Evolutionary conservation across 2,888 invertebrate genomes (phyloP).

Genomic region (Mythimna pallens): DNA sequence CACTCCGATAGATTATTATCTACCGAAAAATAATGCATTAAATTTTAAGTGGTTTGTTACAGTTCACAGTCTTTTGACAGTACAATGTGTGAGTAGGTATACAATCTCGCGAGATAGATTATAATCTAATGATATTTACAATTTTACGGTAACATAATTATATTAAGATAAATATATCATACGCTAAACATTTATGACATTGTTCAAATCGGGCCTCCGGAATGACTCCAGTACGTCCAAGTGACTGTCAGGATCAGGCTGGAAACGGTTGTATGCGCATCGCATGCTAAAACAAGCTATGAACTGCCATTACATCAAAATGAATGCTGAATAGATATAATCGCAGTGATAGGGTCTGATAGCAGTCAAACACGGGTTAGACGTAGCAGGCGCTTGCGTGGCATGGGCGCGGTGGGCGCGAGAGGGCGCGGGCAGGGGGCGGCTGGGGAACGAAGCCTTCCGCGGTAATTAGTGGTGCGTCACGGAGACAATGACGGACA

Average conservation of each 20-base stretch:
- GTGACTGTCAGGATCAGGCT: too few relatives aligned
- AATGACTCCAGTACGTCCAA: neutral
- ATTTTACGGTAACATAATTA: too few relatives aligned
- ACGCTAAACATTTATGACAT: neutral
- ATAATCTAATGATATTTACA: too few relatives aligned
- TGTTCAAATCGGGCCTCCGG: neutral
- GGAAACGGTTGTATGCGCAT: too few relatives aligned
- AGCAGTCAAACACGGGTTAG: neutral
- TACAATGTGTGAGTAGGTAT: too few relatives aligned
- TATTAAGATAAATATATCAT: too few relatives aligned
- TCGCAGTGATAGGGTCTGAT: neutral
- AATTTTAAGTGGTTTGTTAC: too few relatives aligned
- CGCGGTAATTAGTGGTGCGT: constrained; percentile 31
- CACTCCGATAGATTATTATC: too few relatives aligned
- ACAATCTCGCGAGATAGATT: too few relatives aligned
- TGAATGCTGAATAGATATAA: neutral
- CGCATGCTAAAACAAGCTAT: neutral
- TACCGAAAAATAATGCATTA: too few relatives aligned
- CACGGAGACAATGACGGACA: constrained; percentile 35
- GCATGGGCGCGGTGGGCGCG: neutral
- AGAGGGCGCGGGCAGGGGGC: neutral
- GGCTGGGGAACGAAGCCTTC: constrained; percentile 10
- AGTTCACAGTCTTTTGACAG: too few relatives aligned
- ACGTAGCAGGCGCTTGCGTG: neutral
- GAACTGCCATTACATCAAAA: neutral